These are phyloP conservation scores for Spinibarbus caldwelli DNA, from an alignment of 2,797 vertebrate species.

Conservation along the genomic window DNA sequence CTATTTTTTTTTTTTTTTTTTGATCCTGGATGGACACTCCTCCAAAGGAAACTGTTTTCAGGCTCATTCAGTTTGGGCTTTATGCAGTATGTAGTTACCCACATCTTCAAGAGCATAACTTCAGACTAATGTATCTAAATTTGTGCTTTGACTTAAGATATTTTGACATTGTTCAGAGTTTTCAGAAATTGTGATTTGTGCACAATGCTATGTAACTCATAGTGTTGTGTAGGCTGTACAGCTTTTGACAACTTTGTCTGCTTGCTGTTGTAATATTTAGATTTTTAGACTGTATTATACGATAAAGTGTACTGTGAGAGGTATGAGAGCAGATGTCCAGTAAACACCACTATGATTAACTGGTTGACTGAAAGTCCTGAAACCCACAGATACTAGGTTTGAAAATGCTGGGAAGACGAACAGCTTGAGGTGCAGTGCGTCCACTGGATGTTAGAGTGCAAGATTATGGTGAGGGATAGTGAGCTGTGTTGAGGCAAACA, in stretches of 20 bases:
- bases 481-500: slow-evolving; percentile 54
- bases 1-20: too few relatives aligned
- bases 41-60: too few relatives aligned
- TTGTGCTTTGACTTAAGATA: background rate
- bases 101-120: slow-evolving; percentile 12
- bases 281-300: slow-evolving; percentile 47
- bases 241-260: slow-evolving; percentile 1
- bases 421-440: slow-evolving; percentile 51
- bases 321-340: slow-evolving; percentile 23
- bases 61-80: background rate
- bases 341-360: background rate
- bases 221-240: background rate
- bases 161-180: too few relatives aligned
- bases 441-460: slow-evolving; percentile 28
- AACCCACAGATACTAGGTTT: slow-evolving; percentile 58
- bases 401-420: slow-evolving; percentile 55
- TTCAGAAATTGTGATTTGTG: too few relatives aligned
- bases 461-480: slow-evolving; percentile 34
- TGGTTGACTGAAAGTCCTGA: slow-evolving; percentile 69
- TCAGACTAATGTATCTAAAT: slow-evolving; percentile 43
- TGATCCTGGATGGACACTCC: too few relatives aligned
- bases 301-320: background rate
- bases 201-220: background rate
- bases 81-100: background rate
- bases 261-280: background rate